phyloP scores from a whole-genome alignment of 2,797 vertebrate genomes.

The Erpetoichthys calabaricus region DNA sequence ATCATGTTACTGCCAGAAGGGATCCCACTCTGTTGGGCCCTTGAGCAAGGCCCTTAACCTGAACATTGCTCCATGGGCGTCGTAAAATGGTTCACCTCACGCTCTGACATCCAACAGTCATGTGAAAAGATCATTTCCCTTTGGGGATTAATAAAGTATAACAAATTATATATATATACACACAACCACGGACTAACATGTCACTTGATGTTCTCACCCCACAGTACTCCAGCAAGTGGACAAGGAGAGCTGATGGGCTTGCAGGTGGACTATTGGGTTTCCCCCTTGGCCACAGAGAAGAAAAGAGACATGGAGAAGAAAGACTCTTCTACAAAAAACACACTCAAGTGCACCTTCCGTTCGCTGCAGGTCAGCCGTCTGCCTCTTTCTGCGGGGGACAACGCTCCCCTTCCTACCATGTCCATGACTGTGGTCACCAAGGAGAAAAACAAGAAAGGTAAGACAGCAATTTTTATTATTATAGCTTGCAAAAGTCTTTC shows the following conservation, averaged over 20 bases:
- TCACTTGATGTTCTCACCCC: slow-evolving; percentile 2
- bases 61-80: too few species aligned
- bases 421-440: slow-evolving; percentile 95
- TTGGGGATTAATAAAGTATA: too few species aligned
- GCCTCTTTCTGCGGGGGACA: slow-evolving; percentile 62
- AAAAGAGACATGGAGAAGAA: slow-evolving; percentile 85
- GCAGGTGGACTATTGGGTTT: slow-evolving; percentile 94
- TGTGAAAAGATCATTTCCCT: too few species aligned
- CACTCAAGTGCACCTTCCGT: slow-evolving; percentile 97
- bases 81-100: too few species aligned
- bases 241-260: slow-evolving; percentile 84
- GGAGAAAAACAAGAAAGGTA: slow-evolving; percentile 97
- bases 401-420: slow-evolving; percentile 67
- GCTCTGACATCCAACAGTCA: too few species aligned
- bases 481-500: neutral
- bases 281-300: slow-evolving; percentile 54
- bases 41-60: too few species aligned
- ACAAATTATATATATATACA: too few species aligned
- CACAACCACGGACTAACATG: too few species aligned
- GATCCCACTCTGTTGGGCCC: too few species aligned
- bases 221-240: slow-evolving; percentile 41
- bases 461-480: slow-evolving; percentile 4
- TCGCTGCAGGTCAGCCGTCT: slow-evolving; percentile 97
- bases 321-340: slow-evolving; percentile 80
- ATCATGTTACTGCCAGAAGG: too few species aligned